phyloP scores from a whole-genome alignment of 2,797 vertebrate species.

The Hybognathus amarus region DNA sequence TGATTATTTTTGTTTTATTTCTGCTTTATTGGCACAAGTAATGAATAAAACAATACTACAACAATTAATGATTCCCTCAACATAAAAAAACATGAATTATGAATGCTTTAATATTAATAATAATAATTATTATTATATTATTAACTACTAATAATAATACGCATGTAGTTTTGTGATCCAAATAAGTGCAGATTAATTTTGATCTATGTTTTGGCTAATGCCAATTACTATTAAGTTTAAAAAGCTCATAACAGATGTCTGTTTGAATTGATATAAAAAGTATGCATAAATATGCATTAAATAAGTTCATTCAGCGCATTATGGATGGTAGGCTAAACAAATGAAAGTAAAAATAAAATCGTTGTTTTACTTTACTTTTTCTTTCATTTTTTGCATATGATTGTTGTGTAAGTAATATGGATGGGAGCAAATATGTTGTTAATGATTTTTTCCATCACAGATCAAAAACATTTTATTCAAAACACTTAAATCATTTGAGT shows the following conservation, averaged over 20 bases:
- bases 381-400: not conserved
- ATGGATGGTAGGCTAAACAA: not conserved
- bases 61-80: not conserved
- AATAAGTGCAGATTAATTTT: not conserved
- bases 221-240: not conserved
- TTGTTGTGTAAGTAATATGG: not conserved
- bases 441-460: not conserved
- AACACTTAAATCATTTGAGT: not conserved
- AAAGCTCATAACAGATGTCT: not conserved
- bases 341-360: not conserved
- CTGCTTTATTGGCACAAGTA: not conserved
- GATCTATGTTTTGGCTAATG: not conserved
- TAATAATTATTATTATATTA: not conserved
- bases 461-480: not conserved
- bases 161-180: not conserved
- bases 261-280: too few species aligned
- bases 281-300: not conserved
- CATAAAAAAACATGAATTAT: too few species aligned
- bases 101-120: too few species aligned
- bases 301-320: not conserved
- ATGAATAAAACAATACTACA: not conserved
- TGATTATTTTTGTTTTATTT: not conserved
- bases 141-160: too few species aligned
- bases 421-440: not conserved
- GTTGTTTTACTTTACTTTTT: not conserved